Conservation (phyloP, 2,113 vertebrate genomes). For the Noturus placidus region DNA sequence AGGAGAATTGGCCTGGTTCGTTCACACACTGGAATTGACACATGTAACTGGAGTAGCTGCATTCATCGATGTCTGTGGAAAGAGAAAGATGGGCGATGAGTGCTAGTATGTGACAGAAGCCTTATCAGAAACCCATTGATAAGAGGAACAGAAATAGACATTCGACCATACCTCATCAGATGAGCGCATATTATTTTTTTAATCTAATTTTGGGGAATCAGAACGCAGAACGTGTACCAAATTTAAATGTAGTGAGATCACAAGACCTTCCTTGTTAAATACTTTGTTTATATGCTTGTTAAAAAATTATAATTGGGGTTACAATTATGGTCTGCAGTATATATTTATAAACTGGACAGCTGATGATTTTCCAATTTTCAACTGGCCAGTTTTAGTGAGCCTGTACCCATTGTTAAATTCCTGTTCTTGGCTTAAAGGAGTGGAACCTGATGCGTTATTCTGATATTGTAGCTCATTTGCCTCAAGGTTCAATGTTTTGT, state of each 20-base stretch:
- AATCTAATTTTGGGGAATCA: not conserved
- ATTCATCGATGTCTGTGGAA: constrained; percentile 84
- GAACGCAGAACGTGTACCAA: not conserved
- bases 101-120: not conserved
- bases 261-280: not conserved
- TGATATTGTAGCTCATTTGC: not conserved
- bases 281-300: not conserved
- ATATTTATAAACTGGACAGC: not conserved
- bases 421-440: not conserved
- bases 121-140: not conserved
- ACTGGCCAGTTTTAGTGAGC: not conserved
- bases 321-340: not conserved
- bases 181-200: not conserved
- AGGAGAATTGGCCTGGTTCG: constrained; percentile 85
- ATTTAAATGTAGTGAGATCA: not conserved
- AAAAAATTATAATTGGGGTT: not conserved
- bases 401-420: not conserved
- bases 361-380: not conserved
- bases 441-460: not conserved
- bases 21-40: constrained; percentile 88
- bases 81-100: not conserved
- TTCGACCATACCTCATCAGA: not conserved
- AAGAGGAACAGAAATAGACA: not conserved
- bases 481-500: not conserved
- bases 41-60: constrained; percentile 87